Evolutionary conservation across 2,113 vertebrate genomes (phyloP).

Genomic region (Mirza zaza): DNA sequence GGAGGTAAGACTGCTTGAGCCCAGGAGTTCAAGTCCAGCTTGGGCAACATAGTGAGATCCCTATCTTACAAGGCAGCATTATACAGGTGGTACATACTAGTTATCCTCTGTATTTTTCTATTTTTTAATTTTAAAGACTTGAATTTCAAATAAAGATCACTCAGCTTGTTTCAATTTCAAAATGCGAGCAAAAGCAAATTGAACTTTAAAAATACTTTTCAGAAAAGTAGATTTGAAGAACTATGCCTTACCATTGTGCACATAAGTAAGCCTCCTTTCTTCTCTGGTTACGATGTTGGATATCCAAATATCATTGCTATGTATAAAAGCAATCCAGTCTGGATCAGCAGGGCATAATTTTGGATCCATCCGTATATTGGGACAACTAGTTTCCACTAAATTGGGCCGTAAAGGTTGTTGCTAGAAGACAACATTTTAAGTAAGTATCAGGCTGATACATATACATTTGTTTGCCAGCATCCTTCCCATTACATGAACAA

Average conservation of each 20-base stretch:
- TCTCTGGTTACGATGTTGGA: constrained; percentile 87
- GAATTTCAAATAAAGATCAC: constrained; percentile 42
- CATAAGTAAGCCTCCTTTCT: constrained; percentile 87
- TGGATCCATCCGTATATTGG: constrained; percentile 91
- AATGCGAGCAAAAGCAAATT: constrained; percentile 44
- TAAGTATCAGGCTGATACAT: not conserved
- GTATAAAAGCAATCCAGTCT: constrained; percentile 89
- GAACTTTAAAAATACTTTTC: constrained; percentile 4
- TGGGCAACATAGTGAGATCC: no score
- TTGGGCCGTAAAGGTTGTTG: constrained; percentile 86
- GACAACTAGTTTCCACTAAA: constrained; percentile 88
- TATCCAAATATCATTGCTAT: constrained; percentile 89
- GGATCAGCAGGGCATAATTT: constrained; percentile 89
- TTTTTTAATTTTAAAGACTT: not conserved
- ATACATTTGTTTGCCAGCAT: not conserved
- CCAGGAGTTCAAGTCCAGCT: no score
- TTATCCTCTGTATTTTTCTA: not conserved
- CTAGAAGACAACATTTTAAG: constrained; percentile 77
- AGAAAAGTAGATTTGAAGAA: not conserved
- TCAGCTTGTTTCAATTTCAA: constrained; percentile 13
- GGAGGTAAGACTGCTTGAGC: no score
- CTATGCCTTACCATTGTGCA: constrained; percentile 85
- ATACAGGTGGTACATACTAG: not conserved
- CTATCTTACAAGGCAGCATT: not conserved
- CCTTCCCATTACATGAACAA: not conserved